Evolutionary conservation across 1,140 invertebrate genomes (phyloP).

Genomic region (Hyles euphorbiae): DNA sequence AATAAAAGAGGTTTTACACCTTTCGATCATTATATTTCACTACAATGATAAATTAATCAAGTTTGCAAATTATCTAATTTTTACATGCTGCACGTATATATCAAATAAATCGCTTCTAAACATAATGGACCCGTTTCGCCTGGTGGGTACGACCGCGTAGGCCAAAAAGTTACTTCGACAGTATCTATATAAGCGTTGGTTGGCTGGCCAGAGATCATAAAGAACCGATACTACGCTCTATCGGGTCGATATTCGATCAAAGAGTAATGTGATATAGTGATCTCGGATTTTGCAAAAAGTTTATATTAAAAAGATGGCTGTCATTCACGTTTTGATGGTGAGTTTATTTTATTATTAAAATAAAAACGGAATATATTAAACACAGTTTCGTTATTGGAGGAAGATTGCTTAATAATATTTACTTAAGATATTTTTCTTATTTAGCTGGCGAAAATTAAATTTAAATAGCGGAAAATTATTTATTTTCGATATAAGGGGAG

Average conservation of each 20-base stretch:
- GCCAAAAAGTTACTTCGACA: slow-evolving; percentile 1
- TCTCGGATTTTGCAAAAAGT: slow-evolving; percentile 14
- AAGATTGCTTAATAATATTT: not conserved
- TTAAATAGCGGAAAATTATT: no score
- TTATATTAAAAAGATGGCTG: slow-evolving; percentile 37
- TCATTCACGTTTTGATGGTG: slow-evolving; percentile 51
- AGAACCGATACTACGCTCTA: slow-evolving; percentile 26
- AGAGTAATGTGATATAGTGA: slow-evolving; percentile 51
- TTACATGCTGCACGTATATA: not conserved
- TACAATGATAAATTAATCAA: no score
- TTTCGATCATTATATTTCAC: no score
- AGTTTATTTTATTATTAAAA: slow-evolving; percentile 26
- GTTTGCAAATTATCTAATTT: not conserved
- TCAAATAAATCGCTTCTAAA: not conserved
- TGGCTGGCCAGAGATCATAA: slow-evolving; percentile 18
- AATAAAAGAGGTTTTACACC: no score
- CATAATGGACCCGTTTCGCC: slow-evolving; percentile 4
- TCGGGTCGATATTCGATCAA: slow-evolving; percentile 26
- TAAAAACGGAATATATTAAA: no score
- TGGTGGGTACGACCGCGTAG: slow-evolving; percentile 1
- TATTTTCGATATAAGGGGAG: no score
- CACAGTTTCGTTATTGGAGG: not conserved
- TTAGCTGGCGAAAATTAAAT: no score
- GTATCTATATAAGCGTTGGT: slow-evolving; percentile 36
- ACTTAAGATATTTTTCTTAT: no score